Evolutionary conservation across 1,140 invertebrate genomes (phyloP), one percentile per base, ranked within the genome.

Genomic region (Brachionus manjavacas): DNA sequence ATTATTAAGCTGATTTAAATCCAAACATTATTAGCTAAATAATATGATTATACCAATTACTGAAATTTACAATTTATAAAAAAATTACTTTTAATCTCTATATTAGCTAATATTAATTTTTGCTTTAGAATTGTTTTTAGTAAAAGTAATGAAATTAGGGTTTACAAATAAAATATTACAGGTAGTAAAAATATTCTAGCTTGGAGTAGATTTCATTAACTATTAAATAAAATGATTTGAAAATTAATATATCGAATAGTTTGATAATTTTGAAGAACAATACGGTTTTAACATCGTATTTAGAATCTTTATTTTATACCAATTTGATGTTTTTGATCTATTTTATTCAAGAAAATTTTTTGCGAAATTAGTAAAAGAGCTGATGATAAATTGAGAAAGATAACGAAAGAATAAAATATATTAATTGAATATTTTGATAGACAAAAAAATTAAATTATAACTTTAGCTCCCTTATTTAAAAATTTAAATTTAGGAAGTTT

Each of bases 371-470:
- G 8, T 35, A 43, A 16, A 3, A 84, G 12, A 84, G 78, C 39
- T 43, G 16, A 83, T 60, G 11, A 84, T 25, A 55, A 35, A 66
- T 16, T 85, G 79, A 84, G 78, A 43, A 31, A 25, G 14, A 43
- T 68, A 84, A 68, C 25, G 31, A 25, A 14, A 60, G 39, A 28
- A 76, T 66, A 70, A 28, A 35, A 39, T 12, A 35, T 35, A 81
- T 11, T 81, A 20, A 28, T 83, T 84, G 7, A 49, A 23, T 83
- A 20, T 20, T 20, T 16, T 60, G 52, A 60, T 4, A 52, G 16
- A 52, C 12, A 52, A 60, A 49, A 35, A 85, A 83, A 84, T 55
- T 60, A 74, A n/a, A 74, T 16, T 80, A 78, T 20, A 86, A 91
- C 87, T 81, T 16, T 86, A 83, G 86, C 85, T 79, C 60, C 43